phyloP scores from a whole-genome alignment of 2,113 vertebrate species.

The Gobio gobio region DNA sequence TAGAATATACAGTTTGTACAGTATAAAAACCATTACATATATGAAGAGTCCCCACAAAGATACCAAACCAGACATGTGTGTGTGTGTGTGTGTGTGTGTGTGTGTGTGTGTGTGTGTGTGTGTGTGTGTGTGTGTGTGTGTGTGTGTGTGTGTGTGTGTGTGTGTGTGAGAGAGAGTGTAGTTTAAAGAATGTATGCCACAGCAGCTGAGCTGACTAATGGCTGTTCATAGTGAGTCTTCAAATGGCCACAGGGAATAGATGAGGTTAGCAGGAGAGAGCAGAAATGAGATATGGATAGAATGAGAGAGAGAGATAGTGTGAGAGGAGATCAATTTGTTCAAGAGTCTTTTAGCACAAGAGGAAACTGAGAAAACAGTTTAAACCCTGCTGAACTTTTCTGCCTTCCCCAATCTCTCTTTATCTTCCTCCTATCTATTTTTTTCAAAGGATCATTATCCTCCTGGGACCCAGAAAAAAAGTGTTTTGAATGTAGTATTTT shows the following conservation, averaged over 20 bases:
- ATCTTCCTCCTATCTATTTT: not conserved
- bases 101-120: slow-evolving; percentile 38
- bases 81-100: slow-evolving; percentile 37
- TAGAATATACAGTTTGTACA: no score
- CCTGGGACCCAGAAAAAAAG: no score
- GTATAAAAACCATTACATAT: no score
- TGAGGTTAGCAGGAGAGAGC: slow-evolving; percentile 27
- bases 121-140: slow-evolving; percentile 40
- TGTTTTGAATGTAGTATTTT: no score
- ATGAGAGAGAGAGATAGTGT: not conserved
- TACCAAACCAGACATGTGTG: not conserved
- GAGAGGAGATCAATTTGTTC: not conserved
- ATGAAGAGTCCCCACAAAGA: no score
- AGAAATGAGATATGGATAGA: slow-evolving; percentile 19
- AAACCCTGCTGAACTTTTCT: not conserved
- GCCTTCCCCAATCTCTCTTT: not conserved
- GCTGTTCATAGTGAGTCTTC: slow-evolving; percentile 17
- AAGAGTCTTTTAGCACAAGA: not conserved
- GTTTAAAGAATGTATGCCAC: slow-evolving; percentile 11
- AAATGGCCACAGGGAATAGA: slow-evolving; percentile 25
- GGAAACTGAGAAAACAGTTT: slow-evolving; percentile 2
- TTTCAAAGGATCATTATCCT: not conserved
- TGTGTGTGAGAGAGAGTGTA: not conserved
- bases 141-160: slow-evolving; percentile 43
- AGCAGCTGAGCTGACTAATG: slow-evolving; percentile 24